Base-by-base conservation (phyloP, 37 sponge, comb jelly and placozoan species). In the Hormiphora californensis region DNA sequence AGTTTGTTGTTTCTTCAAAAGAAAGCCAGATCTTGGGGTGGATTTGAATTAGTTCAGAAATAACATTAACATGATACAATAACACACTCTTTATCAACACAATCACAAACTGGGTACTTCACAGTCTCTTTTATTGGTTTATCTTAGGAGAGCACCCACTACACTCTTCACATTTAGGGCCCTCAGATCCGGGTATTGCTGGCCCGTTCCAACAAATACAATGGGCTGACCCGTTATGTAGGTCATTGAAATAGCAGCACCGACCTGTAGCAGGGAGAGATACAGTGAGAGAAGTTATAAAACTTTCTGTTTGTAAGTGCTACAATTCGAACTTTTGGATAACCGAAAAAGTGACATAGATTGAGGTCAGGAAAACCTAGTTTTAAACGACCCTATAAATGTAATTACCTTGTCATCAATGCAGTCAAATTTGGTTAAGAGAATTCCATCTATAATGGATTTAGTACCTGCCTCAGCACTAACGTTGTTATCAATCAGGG, bases 401-500 rank as follows among this genome's bases (percentile, higher is more conserved):
- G 25, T 59, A 34, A 35, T 65, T 25, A 94, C 93, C 92, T 96
- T 96, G 49, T 96, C 96, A 88, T 96, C 96, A 63, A 96, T 91
- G 46, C 94, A 94, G 85, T 96, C 96, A 88, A 96, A 96, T 86
- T 96, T 96, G 55, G 96, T 96, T 23, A 96, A 92, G n/a, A 96
- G 88, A 11, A 96, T 94, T 22, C 94, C 96, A 63, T 96, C 96
- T 37, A 96, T 96, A 49, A 91, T 69, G 32, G 54, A 54, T 0
- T 87, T 87, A 0, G 92, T 89, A 32, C 51, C 87, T 9, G 86
- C 89, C 19, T 88, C 63, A 0, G 85, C 86, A 69, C 25, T 69
- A 39, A 87, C 87, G 0, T 92, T 90, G 89, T 91, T 63, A 55
- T 96, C 96, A 27, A 88, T 87, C 38, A 96, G 90, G 25, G 96